Evolutionary conservation across 2,797 vertebrate genomes (phyloP), one percentile per base, ranked within the genome.

Genomic region (Muraenolepis orangiensis): DNA sequence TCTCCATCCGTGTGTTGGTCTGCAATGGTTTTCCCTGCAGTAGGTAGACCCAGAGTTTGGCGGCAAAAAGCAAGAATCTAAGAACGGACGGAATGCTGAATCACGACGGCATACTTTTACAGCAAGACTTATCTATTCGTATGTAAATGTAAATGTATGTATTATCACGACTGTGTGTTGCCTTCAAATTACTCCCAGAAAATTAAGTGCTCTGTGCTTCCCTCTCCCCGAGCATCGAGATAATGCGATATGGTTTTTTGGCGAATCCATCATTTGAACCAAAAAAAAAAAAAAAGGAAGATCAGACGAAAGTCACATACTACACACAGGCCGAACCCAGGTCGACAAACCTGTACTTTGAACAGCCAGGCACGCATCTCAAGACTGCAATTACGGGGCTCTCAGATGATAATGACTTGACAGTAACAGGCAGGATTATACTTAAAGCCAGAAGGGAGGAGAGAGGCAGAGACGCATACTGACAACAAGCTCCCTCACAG

Each of bases 1-100:
- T 76, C 76, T 74, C 76, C 30, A 57, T 73, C 38, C 1, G 28
- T 51, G 66, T 42, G 46, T 26, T 1, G 64, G 74, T n/a, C n/a
- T 64, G 76, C 74, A 46, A 77, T 2, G 46, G 32, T 16, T 8
- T 72, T 0, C 42, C 61, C 61, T 64, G n/a, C 61, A 64, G 61
- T 28, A 26, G 1, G 61, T 64, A 64, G n/a, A 26, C 6, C 16
- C 11, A 40, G 11, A 10, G 38, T 40, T 14, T 14, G 38, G 38
- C 14, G 38, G 38, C 14, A 10, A 14, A 16, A 46, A 46, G 14
- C 18, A 46, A 46, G 40, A 46, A 46, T 2, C 40, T 16, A 46
- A 46, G 14, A 16, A 46, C 14, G 13, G 40, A 46, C 4, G 13
- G 3, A 66, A 26, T 10, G 64, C 23, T 66, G 61, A 66, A 66